These are phyloP conservation scores for Drosophila biarmipes DNA, from an alignment of 1,140 invertebrate species.

Conservation along the genomic window DNA sequence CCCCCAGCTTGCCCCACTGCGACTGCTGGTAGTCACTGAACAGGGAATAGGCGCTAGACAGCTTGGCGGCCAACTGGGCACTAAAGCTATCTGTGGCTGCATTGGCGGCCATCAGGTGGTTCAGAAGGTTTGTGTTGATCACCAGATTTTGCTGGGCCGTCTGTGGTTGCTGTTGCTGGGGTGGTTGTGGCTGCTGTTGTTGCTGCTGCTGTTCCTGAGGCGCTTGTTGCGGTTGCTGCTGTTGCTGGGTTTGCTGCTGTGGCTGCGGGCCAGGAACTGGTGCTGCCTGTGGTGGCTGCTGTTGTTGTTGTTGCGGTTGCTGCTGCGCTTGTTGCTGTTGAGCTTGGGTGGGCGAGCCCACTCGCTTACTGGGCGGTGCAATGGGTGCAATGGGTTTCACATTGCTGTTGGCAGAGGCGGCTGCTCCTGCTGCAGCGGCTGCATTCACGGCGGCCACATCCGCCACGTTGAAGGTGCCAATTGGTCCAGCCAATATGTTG, in stretches of 20 bases:
- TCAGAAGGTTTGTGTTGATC: slow-evolving; percentile 68
- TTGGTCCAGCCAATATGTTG: slow-evolving; percentile 80
- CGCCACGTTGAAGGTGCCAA: slow-evolving; percentile 82
- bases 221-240: slow-evolving; percentile 19
- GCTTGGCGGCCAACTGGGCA: slow-evolving; percentile 68
- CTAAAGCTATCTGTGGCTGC: slow-evolving; percentile 61
- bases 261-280: slow-evolving; percentile 8
- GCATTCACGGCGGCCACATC: slow-evolving; percentile 80
- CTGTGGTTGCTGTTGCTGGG: slow-evolving; percentile 37
- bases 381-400: slow-evolving; percentile 73
- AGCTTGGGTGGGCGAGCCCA: slow-evolving; percentile 43
- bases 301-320: slow-evolving; percentile 4
- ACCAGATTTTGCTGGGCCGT: slow-evolving; percentile 58
- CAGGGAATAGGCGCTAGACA: slow-evolving; percentile 89
- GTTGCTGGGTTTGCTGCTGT: slow-evolving; percentile 26
- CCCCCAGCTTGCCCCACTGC: slow-evolving; percentile 86
- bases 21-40: slow-evolving; percentile 90
- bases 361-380: slow-evolving; percentile 69
- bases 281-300: slow-evolving; percentile 6
- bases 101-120: slow-evolving; percentile 45
- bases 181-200: slow-evolving; percentile 20
- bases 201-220: slow-evolving; percentile 35
- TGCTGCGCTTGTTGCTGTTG: slow-evolving; percentile 19
- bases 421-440: slow-evolving; percentile 52
- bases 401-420: slow-evolving; percentile 21